Conservation (phyloP, 2,888 invertebrate genomes). For the Melinaea menophilus region DNA sequence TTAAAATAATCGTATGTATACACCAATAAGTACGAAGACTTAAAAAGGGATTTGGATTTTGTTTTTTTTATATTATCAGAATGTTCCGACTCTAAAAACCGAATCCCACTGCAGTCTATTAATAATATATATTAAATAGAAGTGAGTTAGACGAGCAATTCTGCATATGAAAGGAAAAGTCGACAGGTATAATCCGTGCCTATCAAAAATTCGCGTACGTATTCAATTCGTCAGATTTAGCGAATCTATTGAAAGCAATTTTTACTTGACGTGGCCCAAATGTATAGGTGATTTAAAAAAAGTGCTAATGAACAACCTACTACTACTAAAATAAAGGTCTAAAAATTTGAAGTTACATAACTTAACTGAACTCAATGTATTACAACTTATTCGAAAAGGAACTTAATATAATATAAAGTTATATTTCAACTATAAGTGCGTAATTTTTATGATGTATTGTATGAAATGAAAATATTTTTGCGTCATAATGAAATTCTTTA, state of each 20-base stretch:
- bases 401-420: too few relatives aligned
- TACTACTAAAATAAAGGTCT: background rate
- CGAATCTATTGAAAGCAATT: constrained; percentile 26
- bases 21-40: background rate
- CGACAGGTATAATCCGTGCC: constrained; percentile 4
- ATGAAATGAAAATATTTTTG: too few relatives aligned
- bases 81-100: background rate
- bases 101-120: background rate
- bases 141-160: background rate
- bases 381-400: too few relatives aligned
- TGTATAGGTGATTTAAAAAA: constrained; percentile 1
- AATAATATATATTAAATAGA: constrained; percentile 3
- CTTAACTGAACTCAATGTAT: background rate
- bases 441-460: too few relatives aligned
- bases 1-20: too few relatives aligned
- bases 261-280: constrained; percentile 15
- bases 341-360: background rate
- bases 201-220: constrained; percentile 3
- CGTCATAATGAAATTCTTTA: background rate
- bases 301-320: constrained; percentile 14
- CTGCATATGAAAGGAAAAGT: constrained; percentile 6
- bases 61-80: background rate
- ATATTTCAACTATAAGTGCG: too few relatives aligned
- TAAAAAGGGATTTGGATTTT: too few relatives aligned
- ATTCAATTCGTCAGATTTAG: constrained; percentile 18